phyloP scores from a whole-genome alignment of 2,888 invertebrate genomes.

The Altica lythri region DNA sequence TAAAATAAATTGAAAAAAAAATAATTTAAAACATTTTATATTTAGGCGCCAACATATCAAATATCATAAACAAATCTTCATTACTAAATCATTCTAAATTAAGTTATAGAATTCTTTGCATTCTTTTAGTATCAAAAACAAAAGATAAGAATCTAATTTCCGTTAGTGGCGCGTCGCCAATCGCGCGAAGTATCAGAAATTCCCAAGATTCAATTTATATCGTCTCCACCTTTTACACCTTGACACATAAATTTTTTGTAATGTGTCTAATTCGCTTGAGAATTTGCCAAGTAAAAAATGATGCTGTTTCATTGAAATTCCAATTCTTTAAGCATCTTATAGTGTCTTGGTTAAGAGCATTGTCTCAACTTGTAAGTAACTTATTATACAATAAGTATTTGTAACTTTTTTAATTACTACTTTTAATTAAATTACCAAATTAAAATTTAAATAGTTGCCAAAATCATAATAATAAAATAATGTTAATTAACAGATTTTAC shows the following conservation, averaged over 20 bases:
- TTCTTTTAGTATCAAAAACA: constrained; percentile 4
- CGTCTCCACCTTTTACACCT: constrained; percentile 17
- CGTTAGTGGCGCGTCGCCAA: constrained; percentile 6
- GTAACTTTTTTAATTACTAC: too few species aligned
- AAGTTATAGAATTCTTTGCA: constrained; percentile 2
- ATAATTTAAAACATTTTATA: too few species aligned
- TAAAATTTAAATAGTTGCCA: too few species aligned
- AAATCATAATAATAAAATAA: too few species aligned
- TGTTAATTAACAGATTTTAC: too few species aligned
- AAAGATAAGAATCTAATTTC: constrained; percentile 9
- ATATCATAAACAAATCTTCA: too few species aligned
- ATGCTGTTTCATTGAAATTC: constrained; percentile 15
- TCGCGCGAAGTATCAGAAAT: constrained; percentile 14
- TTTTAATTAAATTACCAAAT: too few species aligned
- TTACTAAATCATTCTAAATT: too few species aligned
- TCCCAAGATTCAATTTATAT: constrained; percentile 17
- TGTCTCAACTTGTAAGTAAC: too few species aligned
- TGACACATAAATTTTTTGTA: constrained; percentile 21
- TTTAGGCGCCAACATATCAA: too few species aligned
- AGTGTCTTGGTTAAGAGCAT: constrained; percentile 4
- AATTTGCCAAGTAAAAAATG: constrained; percentile 15
- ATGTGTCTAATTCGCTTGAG: constrained; percentile 10
- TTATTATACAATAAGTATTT: too few species aligned
- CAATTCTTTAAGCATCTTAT: neutral
- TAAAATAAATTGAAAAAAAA: too few species aligned